A percentile compares a stretch with the other conserved stretches of the same genome.
phyloP scores from a whole-genome alignment of 2,113 vertebrate species.

The Mixornis gularis region DNA sequence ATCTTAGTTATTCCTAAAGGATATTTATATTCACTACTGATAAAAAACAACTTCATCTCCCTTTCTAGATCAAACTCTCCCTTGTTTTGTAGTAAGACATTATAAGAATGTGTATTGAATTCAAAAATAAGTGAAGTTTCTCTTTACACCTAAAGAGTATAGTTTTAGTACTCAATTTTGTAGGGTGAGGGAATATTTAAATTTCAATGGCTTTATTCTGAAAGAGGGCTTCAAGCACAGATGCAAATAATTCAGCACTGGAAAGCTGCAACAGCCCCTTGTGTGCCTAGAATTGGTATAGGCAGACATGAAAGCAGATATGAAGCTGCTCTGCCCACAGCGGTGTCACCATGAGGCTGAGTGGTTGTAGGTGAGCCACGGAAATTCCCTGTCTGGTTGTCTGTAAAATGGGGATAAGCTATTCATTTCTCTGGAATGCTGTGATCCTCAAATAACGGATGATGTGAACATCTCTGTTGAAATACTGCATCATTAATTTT shows the following conservation, averaged over 20 bases:
- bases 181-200: background rate
- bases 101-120: background rate
- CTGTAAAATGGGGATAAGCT: background rate
- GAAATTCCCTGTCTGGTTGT: constrained; percentile 4
- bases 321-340: background rate
- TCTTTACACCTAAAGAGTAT: background rate
- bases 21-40: background rate
- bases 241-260: constrained; percentile 12
- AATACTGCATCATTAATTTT: constrained; percentile 40
- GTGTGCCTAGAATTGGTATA: background rate
- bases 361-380: background rate
- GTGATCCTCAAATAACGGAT: constrained; percentile 33
- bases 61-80: background rate
- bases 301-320: background rate
- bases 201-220: constrained; percentile 29
- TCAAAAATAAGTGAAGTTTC: background rate
- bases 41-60: background rate
- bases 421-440: constrained; percentile 26
- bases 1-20: background rate
- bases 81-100: background rate
- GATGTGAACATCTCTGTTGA: constrained; percentile 46
- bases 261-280: background rate
- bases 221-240: background rate
- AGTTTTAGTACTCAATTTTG: background rate
- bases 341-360: background rate